These are phyloP conservation scores for Pasiphila rectangulata DNA, from an alignment of 2,888 invertebrate species.

Conservation along the genomic window DNA sequence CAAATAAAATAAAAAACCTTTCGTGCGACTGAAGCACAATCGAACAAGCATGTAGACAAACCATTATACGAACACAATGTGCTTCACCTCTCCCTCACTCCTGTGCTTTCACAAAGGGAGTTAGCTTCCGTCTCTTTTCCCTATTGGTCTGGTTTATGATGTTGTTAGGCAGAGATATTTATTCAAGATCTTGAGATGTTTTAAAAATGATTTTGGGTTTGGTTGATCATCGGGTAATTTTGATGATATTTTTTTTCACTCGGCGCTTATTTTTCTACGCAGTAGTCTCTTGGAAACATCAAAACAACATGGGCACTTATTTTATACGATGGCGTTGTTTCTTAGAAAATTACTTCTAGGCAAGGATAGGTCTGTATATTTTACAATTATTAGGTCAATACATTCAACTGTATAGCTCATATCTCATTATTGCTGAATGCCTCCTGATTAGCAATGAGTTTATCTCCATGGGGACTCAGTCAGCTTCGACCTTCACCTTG, in stretches of 20 bases:
- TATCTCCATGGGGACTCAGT: constrained; percentile 53
- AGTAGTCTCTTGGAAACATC: neutral
- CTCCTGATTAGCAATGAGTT: constrained; percentile 41
- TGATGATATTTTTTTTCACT: neutral
- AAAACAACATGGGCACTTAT: neutral
- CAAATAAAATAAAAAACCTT: constrained; percentile 58
- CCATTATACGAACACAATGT: constrained; percentile 74
- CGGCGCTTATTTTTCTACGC: neutral
- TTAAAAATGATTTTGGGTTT: constrained; percentile 16
- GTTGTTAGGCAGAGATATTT: constrained; percentile 41
- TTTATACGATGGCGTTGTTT: neutral
- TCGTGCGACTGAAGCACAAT: constrained; percentile 63
- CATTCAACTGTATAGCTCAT: constrained; percentile 31
- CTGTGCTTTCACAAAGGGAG: constrained; percentile 42
- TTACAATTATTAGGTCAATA: constrained; percentile 15
- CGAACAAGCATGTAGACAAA: constrained; percentile 71
- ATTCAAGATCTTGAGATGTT: constrained; percentile 29
- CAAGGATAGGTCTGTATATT: constrained; percentile 9
- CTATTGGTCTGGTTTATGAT: constrained; percentile 56
- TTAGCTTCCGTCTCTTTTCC: constrained; percentile 51
- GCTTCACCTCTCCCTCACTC: constrained; percentile 47
- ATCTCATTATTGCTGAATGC: constrained; percentile 51
- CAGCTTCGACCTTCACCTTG: constrained; percentile 61
- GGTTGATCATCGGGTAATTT: constrained; percentile 4
- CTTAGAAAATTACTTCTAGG: neutral